These are phyloP conservation scores for Hydrozoanthus tunicans DNA, from an alignment of 64 coral and sea anemone genomes.

Conservation along the genomic window DNA sequence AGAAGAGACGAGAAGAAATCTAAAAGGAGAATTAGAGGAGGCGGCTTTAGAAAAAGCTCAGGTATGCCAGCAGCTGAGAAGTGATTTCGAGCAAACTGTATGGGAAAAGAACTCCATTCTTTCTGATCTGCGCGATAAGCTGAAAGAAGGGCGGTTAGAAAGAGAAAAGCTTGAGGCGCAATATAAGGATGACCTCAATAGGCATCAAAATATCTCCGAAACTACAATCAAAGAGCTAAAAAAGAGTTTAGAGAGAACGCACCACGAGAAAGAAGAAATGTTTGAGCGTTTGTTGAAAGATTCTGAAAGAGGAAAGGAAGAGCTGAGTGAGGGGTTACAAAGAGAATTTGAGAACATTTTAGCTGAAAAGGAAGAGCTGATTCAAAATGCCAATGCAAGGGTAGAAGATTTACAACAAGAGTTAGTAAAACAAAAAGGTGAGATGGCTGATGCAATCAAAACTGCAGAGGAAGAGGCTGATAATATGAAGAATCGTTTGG, in stretches of 20 bases:
- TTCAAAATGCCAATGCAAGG: slow-evolving; percentile 53
- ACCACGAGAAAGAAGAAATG: slow-evolving; percentile 66
- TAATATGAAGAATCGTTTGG: slow-evolving; percentile 28
- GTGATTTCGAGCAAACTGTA: slow-evolving; percentile 75
- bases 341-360: slow-evolving; percentile 66
- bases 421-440: slow-evolving; percentile 27
- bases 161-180: slow-evolving; percentile 45
- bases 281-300: slow-evolving; percentile 58
- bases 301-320: slow-evolving; percentile 67
- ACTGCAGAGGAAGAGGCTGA: slow-evolving; percentile 35
- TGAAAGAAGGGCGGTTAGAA: slow-evolving; percentile 66
- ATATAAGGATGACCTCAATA: not conserved
- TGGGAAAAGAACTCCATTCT: slow-evolving; percentile 73
- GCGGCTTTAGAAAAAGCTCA: slow-evolving; percentile 37
- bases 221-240: slow-evolving; percentile 53
- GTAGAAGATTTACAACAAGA: slow-evolving; percentile 45
- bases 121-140: slow-evolving; percentile 50
- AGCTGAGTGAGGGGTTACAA: slow-evolving; percentile 45
- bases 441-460: slow-evolving; percentile 3
- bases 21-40: slow-evolving; percentile 50
- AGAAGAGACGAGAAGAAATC: slow-evolving; percentile 26
- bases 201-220: slow-evolving; percentile 35
- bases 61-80: slow-evolving; percentile 64
- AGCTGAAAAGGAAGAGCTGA: slow-evolving; percentile 59
- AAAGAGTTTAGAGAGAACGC: slow-evolving; percentile 48